Conservation (phyloP, 2,888 invertebrate species). For the Cheilosia grossa region DNA sequence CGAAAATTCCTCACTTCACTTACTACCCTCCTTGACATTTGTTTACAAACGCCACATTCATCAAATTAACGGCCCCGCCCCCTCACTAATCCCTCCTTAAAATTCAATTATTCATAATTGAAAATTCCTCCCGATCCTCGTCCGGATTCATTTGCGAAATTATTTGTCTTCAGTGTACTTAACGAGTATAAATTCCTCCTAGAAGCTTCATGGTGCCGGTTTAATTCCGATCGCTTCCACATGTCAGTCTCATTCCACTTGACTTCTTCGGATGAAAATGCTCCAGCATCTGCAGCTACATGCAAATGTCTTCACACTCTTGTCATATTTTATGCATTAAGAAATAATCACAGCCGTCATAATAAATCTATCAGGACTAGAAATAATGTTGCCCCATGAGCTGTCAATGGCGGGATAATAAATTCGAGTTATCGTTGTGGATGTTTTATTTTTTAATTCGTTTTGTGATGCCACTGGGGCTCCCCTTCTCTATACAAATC, state of each 20-base stretch:
- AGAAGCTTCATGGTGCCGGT: neutral
- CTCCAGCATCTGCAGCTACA: neutral
- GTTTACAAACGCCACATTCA: too few relatives aligned
- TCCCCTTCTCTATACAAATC: neutral
- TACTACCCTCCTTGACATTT: too few relatives aligned
- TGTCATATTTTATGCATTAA: neutral
- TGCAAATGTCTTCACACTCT: neutral
- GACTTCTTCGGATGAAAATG: neutral
- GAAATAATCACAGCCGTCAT: neutral
- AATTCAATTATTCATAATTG: constrained; percentile 3
- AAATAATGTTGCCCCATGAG: constrained; percentile 1
- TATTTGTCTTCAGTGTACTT: neutral
- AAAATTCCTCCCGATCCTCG: neutral
- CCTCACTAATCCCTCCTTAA: neutral
- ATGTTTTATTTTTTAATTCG: neutral
- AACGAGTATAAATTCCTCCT: neutral
- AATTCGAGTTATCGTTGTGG: neutral
- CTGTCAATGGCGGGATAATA: constrained; percentile 4
- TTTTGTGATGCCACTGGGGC: neutral
- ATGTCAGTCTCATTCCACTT: neutral
- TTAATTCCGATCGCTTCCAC: neutral
- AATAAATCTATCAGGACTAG: constrained; percentile 10
- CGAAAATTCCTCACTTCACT: too few relatives aligned
- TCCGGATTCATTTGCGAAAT: neutral
- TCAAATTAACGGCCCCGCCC: neutral